Evolutionary conservation across 2,888 invertebrate species (phyloP).

Genomic region (Chaetoderma sp.): DNA sequence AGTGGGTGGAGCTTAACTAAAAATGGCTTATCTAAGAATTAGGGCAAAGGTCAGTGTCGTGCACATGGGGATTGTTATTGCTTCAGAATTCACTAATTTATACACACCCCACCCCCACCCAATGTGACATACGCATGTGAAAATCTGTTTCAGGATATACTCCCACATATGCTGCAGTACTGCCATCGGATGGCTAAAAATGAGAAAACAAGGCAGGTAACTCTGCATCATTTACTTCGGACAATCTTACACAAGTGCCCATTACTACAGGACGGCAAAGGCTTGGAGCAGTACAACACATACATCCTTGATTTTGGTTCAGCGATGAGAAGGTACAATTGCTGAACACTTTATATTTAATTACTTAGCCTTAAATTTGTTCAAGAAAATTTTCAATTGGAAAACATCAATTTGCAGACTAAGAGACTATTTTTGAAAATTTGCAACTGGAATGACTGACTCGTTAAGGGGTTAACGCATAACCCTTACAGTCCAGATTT

Average conservation of each 20-base stretch:
- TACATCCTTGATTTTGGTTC: slow-evolving; percentile 74
- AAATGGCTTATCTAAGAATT: too few species aligned
- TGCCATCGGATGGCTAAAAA: slow-evolving; percentile 33
- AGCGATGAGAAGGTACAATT: slow-evolving; percentile 33
- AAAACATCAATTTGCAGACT: too few species aligned
- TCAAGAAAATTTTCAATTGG: too few species aligned
- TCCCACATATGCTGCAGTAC: slow-evolving; percentile 54
- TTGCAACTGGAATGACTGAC: too few species aligned
- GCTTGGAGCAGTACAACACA: slow-evolving; percentile 58
- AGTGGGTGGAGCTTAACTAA: too few species aligned
- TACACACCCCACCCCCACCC: too few species aligned
- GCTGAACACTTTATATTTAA: background rate
- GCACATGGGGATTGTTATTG: too few species aligned
- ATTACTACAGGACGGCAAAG: slow-evolving; percentile 69
- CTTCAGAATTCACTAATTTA: too few species aligned
- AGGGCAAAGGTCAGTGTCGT: too few species aligned
- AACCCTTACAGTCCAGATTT: background rate
- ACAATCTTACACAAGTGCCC: slow-evolving; percentile 79
- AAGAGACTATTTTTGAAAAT: too few species aligned
- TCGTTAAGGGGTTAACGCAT: background rate
- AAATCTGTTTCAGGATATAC: slow-evolving; percentile 50
- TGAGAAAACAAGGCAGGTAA: slow-evolving; percentile 58
- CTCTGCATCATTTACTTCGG: slow-evolving; percentile 76
- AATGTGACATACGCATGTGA: too few species aligned
- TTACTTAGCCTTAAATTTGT: background rate